Evolutionary conservation across 2,888 invertebrate genomes (phyloP).

Genomic region (Sarcophaga variegata): DNA sequence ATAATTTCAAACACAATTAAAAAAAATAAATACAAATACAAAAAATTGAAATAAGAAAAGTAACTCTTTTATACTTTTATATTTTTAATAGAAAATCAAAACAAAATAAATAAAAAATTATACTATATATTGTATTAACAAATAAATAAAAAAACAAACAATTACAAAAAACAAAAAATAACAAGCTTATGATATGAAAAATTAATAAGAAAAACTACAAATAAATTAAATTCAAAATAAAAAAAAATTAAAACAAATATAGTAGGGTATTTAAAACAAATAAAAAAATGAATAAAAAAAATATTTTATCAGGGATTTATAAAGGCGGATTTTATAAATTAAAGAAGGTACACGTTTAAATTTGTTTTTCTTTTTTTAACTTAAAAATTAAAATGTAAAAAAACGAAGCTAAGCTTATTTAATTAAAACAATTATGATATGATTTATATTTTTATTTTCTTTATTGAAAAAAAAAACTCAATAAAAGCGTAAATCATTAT

Average conservation of each 20-base stretch:
- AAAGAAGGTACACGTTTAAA: conserved; percentile 54
- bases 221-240: conserved; percentile 18
- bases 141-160: too few relatives aligned
- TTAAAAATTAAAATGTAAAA: conserved; percentile 55
- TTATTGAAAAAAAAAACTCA: conserved; percentile 51
- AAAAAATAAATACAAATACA: conserved; percentile 30
- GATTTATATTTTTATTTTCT: conserved; percentile 12
- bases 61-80: conserved; percentile 73
- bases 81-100: conserved; percentile 69
- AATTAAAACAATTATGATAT: conserved; percentile 52
- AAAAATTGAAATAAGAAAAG: conserved; percentile 50
- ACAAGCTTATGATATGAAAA: too few relatives aligned
- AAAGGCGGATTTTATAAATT: conserved; percentile 66
- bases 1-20: too few relatives aligned
- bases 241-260: conserved; percentile 18
- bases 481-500: too few relatives aligned
- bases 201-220: conserved; percentile 54
- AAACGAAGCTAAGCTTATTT: conserved; percentile 56
- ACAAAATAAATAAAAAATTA: conserved; percentile 71
- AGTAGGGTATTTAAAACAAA: conserved; percentile 56
- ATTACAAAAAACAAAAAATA: too few relatives aligned
- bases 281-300: conserved; percentile 50
- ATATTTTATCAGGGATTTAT: conserved; percentile 77
- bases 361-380: not conserved
- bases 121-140: conserved; percentile 50